A percentile compares a stretch with the other conserved stretches of the same genome.
phyloP scores from a whole-genome alignment of 2,797 vertebrate genomes.

The Enteromius treurensis region DNA sequence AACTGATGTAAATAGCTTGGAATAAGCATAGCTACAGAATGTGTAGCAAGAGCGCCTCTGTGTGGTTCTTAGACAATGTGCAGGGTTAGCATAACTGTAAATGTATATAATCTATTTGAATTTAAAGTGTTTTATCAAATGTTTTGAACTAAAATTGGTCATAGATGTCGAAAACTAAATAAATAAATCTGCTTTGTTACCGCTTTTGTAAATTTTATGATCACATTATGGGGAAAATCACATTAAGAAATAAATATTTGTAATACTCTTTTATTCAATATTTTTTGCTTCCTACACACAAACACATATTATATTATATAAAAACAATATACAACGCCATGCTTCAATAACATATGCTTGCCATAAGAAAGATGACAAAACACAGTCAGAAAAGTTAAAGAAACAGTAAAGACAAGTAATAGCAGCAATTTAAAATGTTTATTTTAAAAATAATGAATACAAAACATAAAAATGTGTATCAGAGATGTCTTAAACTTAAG shows the following conservation, averaged over 20 bases:
- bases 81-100: background rate
- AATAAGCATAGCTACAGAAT: background rate
- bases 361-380: too few relatives aligned
- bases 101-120: background rate
- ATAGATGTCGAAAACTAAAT: too few relatives aligned
- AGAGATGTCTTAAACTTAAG: slow-evolving; percentile 62
- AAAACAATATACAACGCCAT: too few relatives aligned
- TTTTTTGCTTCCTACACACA: too few relatives aligned
- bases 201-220: too few relatives aligned
- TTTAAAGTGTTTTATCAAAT: too few relatives aligned
- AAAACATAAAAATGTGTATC: slow-evolving; percentile 85
- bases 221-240: too few relatives aligned
- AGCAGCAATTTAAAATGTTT: slow-evolving; percentile 75
- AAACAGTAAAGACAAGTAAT: background rate
- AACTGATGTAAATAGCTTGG: background rate
- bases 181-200: too few relatives aligned
- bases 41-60: slow-evolving; percentile 10
- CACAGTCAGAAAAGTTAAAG: background rate
- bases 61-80: slow-evolving; percentile 10
- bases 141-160: too few relatives aligned
- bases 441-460: slow-evolving; percentile 85
- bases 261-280: too few relatives aligned
- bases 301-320: too few relatives aligned
- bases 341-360: background rate
- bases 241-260: too few relatives aligned